Conservation (phyloP, 2,113 vertebrate species). For the Phylloscopus whistleri region DNA sequence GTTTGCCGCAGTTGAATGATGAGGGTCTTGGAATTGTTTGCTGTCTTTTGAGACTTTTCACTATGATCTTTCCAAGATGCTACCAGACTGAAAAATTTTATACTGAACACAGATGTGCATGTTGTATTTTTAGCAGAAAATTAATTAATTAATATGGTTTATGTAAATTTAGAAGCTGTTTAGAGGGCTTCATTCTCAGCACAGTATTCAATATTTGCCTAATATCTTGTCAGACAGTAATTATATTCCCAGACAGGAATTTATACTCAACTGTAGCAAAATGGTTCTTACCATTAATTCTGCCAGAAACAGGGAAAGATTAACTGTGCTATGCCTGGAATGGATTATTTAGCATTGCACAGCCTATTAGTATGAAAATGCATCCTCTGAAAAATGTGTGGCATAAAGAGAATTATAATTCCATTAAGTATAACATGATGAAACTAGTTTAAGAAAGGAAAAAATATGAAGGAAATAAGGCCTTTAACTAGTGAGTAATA, state of each 20-base stretch:
- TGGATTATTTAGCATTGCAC: conserved; percentile 40
- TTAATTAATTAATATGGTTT: conserved; percentile 44
- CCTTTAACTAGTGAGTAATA: neutral
- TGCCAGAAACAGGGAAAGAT: conserved; percentile 45
- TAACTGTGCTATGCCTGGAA: conserved; percentile 1
- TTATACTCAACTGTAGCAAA: conserved; percentile 39
- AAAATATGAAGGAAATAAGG: neutral
- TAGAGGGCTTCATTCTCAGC: conserved; percentile 36
- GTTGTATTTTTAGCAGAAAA: conserved; percentile 4
- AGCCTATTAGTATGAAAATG: conserved; percentile 30
- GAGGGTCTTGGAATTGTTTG: neutral
- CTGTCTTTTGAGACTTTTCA: neutral
- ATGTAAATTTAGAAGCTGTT: conserved; percentile 18
- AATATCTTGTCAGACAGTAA: conserved; percentile 58
- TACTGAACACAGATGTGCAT: neutral
- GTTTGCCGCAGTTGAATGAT: neutral
- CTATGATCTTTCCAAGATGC: neutral
- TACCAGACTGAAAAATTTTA: neutral
- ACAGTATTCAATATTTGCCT: conserved; percentile 52
- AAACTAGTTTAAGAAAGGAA: neutral
- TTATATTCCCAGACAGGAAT: conserved; percentile 51
- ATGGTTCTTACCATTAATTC: conserved; percentile 48
- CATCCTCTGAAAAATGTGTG: neutral
- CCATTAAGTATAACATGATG: neutral
- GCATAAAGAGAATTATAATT: neutral